Evolutionary conservation across 2,888 invertebrate species (phyloP), one percentile per base, ranked within the genome.

Genomic region (Mesoligia furuncula): DNA sequence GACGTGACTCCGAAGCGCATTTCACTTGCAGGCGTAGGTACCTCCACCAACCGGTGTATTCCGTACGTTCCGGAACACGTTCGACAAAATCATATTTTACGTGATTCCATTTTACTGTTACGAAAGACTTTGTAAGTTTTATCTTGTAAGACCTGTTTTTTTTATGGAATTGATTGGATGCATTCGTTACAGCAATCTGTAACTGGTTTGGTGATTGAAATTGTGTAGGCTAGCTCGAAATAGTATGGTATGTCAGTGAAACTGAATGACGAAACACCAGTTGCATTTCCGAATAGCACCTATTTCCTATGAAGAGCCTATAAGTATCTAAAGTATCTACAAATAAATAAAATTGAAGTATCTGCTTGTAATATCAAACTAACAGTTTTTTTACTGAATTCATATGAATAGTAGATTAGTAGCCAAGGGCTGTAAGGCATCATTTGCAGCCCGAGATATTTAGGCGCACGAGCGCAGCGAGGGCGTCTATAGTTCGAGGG

Each of bases 51-150:
- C 85, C 87, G 86, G 87, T 88, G 88, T 89, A 89, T 85, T 84
- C 85, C 84, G 85, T 86, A 88, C 79, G 68, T 86, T 67, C 85
- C 86, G 87, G 83, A 88, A 93, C 95, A 95, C 95, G 95, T 95
- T 94, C 95, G 93, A 93, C 93, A 90, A 94, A 95, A 95, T 95
- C 94, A 95, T 95, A 95, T 95, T 95, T 94, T 95, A 95, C 95
- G 95, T 95, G 95, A 95, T 94, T 93, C 94, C 91, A 94, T 95
- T 94, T 92, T 91, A 88, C 87, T 81, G 90, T 88, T 81, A 85
- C 82, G 84, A 76, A 87, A 86, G 83, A 84, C 80, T 85, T 80
- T 80, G 79, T 81, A 72, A 81, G 77, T 82, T 86, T 79, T 88
- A 84, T 88, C 79, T 81, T 74, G 61, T 45, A 57, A 59, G 83